Evolutionary conservation across 2,888 invertebrate species (phyloP), one percentile per base, ranked within the genome.

Genomic region (Spilarctia lutea): DNA sequence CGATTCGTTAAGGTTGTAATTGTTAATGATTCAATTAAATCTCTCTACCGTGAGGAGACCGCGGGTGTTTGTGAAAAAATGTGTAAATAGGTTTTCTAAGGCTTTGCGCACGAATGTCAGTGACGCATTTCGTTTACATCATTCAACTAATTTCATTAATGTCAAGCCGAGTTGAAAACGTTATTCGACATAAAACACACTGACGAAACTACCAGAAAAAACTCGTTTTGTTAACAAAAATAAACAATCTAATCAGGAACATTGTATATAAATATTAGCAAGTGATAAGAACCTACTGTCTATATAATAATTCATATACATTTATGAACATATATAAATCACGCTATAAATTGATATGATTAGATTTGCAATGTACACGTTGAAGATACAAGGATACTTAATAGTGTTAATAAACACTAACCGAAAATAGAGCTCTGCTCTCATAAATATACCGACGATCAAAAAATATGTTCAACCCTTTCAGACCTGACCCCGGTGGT

Each of bases 281-380:
- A 30, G 16, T 63, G 63, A 63, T 63, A 63, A 63, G 63, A 30
- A 63, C 30, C 63, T 16, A 60, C 2, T 30, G 63, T 18, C 18
- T 27, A 35, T 56, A 70, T 27, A 39, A 56, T 20, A 70, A 56
- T 70, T 56, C 35, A 60, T 18, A 56, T 69, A 39, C 39, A 69
- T 69, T 35, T 11, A 56, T 56, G 39, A 18, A 35, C 27, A n/a
- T 24, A 35, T 35, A 56, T 56, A 56, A 56, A n/a, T 42, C 42
- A 67, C 45, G 45, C 39, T 39, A 39, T 56, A 60, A 56, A 35
- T 39, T 27, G 33, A 16, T n/a, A 18, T n/a, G 69, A 68, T 68
- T 30, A 48, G 24, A 68, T 39, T 63, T 56, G 24, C 52, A 33
- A 73, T 65, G 42, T 42, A 63, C 72, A 35, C 35, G 73, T 42